Percentiles rank a stretch among this genome's conserved stretches.
Evolutionary conservation across 2,797 vertebrate genomes (phyloP).

Genomic region (Gephyroberyx darwinii): DNA sequence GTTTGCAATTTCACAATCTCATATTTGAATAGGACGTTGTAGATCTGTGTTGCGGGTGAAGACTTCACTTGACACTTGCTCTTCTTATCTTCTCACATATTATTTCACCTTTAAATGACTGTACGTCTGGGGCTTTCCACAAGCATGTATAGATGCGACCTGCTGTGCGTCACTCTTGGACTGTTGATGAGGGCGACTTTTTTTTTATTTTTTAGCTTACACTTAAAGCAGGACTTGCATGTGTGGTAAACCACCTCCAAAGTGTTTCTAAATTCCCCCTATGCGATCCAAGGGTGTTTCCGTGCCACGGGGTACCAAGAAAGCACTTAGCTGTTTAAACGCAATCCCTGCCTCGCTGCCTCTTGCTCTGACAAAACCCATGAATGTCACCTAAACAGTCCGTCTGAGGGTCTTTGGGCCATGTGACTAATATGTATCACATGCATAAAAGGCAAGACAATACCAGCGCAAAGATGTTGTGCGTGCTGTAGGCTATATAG

Average conservation of each 20-base stretch:
- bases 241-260: slow-evolving; percentile 64
- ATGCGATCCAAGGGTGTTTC: slow-evolving; percentile 51
- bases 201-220: slow-evolving; percentile 16
- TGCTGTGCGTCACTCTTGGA: not conserved
- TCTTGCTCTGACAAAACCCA: slow-evolving; percentile 41
- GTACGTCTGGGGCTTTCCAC: too few species aligned
- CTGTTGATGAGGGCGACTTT: not conserved
- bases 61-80: too few species aligned
- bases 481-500: not conserved
- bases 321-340: slow-evolving; percentile 59
- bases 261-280: slow-evolving; percentile 60
- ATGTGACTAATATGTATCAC: slow-evolving; percentile 49
- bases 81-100: too few species aligned
- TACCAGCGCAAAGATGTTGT: not conserved
- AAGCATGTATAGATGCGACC: too few species aligned
- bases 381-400: slow-evolving; percentile 37
- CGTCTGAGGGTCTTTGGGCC: slow-evolving; percentile 24
- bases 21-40: too few species aligned
- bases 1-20: too few species aligned
- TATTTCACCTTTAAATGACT: too few species aligned
- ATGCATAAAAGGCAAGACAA: slow-evolving; percentile 20
- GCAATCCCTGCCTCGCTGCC: slow-evolving; percentile 32
- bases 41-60: too few species aligned
- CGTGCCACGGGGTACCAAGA: slow-evolving; percentile 56
- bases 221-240: slow-evolving; percentile 38